phyloP scores from a whole-genome alignment of 2,113 vertebrate genomes.

The Edolisoma coerulescens region DNA sequence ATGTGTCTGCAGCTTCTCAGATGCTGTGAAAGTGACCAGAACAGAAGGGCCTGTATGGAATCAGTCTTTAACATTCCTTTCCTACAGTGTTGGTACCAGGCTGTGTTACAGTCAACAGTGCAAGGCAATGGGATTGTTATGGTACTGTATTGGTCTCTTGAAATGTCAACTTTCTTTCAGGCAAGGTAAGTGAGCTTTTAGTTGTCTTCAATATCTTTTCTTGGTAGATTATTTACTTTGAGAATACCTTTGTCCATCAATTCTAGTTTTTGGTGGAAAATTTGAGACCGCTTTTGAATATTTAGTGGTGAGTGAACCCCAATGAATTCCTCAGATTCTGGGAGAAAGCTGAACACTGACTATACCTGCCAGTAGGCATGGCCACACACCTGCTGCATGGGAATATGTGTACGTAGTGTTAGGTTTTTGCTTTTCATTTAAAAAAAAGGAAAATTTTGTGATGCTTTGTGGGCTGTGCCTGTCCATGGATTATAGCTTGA shows the following conservation, averaged over 20 bases:
- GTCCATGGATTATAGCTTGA: neutral
- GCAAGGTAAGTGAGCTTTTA: neutral
- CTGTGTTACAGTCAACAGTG: neutral
- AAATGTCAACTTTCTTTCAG: neutral
- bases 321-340: neutral
- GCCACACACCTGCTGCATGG: neutral
- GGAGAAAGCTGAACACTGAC: neutral
- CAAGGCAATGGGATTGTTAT: neutral
- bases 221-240: neutral
- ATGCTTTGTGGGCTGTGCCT: neutral
- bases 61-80: neutral
- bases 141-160: neutral
- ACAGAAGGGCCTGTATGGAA: neutral
- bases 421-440: neutral
- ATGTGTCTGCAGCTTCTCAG: neutral
- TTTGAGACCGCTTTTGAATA: neutral
- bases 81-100: neutral
- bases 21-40: neutral
- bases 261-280: neutral
- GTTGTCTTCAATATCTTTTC: neutral
- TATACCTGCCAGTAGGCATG: neutral
- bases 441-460: neutral
- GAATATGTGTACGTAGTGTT: neutral
- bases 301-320: neutral
- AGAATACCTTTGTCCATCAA: neutral